These are phyloP conservation scores for Eupithecia centaureata DNA, from an alignment of 2,888 invertebrate genomes.

Conservation along the genomic window DNA sequence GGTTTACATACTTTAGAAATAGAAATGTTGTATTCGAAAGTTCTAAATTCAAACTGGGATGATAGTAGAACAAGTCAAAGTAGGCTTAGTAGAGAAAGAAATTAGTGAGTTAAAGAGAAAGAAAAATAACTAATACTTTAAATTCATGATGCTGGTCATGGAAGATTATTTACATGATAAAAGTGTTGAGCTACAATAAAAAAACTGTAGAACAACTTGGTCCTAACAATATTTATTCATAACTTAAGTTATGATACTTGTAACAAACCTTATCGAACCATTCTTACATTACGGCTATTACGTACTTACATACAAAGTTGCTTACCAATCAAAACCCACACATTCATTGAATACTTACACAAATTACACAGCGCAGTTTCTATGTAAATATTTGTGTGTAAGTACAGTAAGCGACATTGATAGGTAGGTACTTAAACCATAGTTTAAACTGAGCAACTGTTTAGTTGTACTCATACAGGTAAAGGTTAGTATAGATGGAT, in stretches of 20 bases:
- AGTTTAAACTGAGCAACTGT: neutral
- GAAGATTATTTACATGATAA: too few species aligned
- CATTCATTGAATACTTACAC: conserved; percentile 15
- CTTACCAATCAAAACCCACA: conserved; percentile 23
- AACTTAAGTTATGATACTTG: conserved; percentile 2
- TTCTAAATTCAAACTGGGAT: neutral
- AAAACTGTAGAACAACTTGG: neutral
- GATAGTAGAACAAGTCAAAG: neutral
- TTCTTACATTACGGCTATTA: conserved; percentile 5
- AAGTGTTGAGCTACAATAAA: too few species aligned
- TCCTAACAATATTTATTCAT: conserved; percentile 6
- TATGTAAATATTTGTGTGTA: conserved; percentile 13
- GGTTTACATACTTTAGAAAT: neutral
- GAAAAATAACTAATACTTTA: too few species aligned
- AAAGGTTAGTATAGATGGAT: neutral
- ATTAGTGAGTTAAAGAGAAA: too few species aligned
- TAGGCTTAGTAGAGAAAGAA: neutral
- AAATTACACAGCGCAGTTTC: conserved; percentile 9
- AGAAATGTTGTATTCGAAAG: neutral
- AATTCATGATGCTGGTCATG: too few species aligned
- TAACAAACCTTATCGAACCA: neutral
- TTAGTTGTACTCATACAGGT: neutral
- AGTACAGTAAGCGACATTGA: conserved; percentile 1
- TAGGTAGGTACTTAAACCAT: neutral
- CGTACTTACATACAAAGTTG: conserved; percentile 16